Evolutionary conservation across 2,888 invertebrate species (phyloP), one percentile per base, ranked within the genome.

Genomic region (Tillus elongatus): DNA sequence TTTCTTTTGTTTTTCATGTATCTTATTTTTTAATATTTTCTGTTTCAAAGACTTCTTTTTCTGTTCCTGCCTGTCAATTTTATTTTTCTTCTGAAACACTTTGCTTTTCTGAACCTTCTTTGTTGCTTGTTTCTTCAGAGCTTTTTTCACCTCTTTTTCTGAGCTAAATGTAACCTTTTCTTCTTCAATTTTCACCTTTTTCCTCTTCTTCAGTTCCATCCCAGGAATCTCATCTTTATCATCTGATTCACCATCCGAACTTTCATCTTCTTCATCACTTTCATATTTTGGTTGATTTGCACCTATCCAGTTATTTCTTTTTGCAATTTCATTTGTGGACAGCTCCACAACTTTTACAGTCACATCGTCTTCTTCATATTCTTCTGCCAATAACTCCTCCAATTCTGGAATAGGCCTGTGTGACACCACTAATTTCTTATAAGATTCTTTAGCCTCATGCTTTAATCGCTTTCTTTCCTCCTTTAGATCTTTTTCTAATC

Each of bases 291-390:
- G 72, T 54, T 68, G 71, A 58, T 85, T 85, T 37, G 74, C 72
- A 4, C 86, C 86, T 41, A 87, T 81, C 60, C 81, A 78, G 53
- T 81, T 74, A 49, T 77, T 76, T 54, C 74, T 74, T 39, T 78
- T 72, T n/a, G 81, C 77, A 28, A 85, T 64, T 35, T 80, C 79
- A 40, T 75, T 75, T 26, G 82, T 68, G 11, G 82, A 77, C 4
- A 88, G 63, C 57, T 87, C 84, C 1, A 81, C 72, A 41, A 88
- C 79, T 68, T 82, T 83, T 0, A 88, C 83, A 46, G 79, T 81
- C 0, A 84, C 84, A 58, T 82, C 77, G 26, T 80, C 80, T 50
- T 82, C 77, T 61, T 86, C 77, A 62, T 82, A 83, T 53, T 83
- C 79, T 30, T 82, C 75, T 51, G 75, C 70, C 3, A 82, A 62